Percentiles rank a stretch among this genome's conserved stretches.
Conservation (phyloP, 2,113 vertebrate species). For the Mirza zaza region DNA sequence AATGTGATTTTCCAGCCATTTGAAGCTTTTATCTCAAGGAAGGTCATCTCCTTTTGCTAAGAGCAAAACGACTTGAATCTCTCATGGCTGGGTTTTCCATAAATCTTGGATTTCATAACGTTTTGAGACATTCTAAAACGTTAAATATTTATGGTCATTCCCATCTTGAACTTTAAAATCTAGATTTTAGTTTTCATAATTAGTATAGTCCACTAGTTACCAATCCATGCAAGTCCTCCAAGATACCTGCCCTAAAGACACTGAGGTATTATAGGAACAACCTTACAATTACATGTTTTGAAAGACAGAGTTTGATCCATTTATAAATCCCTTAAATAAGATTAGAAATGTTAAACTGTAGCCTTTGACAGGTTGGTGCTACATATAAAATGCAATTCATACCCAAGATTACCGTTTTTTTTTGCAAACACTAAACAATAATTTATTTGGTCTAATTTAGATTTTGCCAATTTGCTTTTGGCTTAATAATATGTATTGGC, state of each 20-base stretch:
- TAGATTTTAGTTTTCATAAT: background rate
- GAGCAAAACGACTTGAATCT: background rate
- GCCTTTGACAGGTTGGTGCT: background rate
- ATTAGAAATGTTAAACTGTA: background rate
- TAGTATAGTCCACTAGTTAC: background rate
- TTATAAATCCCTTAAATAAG: background rate
- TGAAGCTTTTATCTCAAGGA: slow-evolving; percentile 62
- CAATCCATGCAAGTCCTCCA: background rate
- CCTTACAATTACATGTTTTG: background rate
- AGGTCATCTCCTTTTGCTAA: slow-evolving; percentile 45
- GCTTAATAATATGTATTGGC: background rate
- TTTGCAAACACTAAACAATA: background rate
- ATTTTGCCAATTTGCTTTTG: background rate
- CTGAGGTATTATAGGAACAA: background rate
- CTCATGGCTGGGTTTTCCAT: background rate
- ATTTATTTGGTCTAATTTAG: background rate
- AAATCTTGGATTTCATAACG: slow-evolving; percentile 48
- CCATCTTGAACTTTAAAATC: slow-evolving; percentile 6
- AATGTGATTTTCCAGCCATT: slow-evolving; percentile 53
- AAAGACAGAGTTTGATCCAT: background rate
- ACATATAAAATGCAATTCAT: background rate
- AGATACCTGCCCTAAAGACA: background rate
- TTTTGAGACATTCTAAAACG: slow-evolving; percentile 39
- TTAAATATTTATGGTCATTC: background rate
- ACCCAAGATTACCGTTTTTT: background rate